Conservation (phyloP, 1,140 invertebrate genomes). For the Caenorhabditis remanei region DNA sequence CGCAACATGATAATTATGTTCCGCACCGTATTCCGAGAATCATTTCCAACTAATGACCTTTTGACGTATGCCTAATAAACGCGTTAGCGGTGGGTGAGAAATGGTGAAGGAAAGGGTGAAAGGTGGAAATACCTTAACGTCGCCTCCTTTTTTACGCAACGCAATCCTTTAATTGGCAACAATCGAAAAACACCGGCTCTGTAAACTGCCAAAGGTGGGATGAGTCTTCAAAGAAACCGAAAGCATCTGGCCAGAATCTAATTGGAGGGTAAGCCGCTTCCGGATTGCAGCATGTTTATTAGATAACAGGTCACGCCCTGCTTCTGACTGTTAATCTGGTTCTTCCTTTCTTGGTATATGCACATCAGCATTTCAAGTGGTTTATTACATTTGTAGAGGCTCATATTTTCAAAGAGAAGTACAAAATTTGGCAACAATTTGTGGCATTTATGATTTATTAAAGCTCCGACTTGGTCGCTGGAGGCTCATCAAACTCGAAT, state of each 20-base stretch:
- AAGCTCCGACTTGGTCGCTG: conserved; percentile 40
- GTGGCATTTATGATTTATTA: conserved; percentile 25
- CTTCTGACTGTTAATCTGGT: too few species aligned
- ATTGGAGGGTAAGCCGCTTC: conserved; percentile 10
- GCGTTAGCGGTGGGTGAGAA: neutral
- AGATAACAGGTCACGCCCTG: neutral
- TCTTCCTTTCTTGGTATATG: too few species aligned
- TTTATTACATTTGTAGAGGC: too few species aligned
- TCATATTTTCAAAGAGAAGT: neutral
- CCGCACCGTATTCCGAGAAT: conserved; percentile 47
- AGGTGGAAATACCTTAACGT: conserved; percentile 21
- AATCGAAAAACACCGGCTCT: neutral
- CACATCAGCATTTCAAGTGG: too few species aligned
- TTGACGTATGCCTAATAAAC: conserved; percentile 49
- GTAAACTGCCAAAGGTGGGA: neutral
- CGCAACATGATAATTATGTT: conserved; percentile 54
- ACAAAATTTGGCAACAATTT: conserved; percentile 8
- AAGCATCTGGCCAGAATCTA: conserved; percentile 11
- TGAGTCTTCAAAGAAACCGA: conserved; percentile 6
- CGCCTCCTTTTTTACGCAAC: conserved; percentile 25
- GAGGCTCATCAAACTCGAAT: conserved; percentile 70
- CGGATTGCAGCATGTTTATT: conserved; percentile 1
- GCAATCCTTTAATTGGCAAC: conserved; percentile 51
- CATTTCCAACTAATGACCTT: conserved; percentile 52
- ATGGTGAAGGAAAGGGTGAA: neutral